Base-by-base conservation (phyloP, 2,797 vertebrate species). In the Rhinatrema bivittatum region DNA sequence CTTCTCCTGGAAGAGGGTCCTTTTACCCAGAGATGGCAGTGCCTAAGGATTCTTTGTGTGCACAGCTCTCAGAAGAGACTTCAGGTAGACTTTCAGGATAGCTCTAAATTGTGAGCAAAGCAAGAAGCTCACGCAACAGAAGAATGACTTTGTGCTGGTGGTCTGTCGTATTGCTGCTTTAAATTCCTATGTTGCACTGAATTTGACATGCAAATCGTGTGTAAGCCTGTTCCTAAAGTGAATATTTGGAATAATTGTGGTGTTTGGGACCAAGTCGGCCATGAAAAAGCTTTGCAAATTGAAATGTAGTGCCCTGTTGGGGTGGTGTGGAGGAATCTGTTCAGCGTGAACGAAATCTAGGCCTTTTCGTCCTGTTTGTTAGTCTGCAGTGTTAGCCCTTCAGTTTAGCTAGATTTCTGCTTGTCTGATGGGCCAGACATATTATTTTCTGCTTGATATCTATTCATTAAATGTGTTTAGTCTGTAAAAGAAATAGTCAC, bases 61-160 rank as follows among this genome's bases (percentile, higher is more conserved):
- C n/a, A n/a, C n/a, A n/a, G n/a, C n/a, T n/a, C n/a, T n/a, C n/a
- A n/a, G n/a, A n/a, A n/a, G n/a, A n/a, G n/a, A 20, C 56, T 16
- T 8, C 29, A n/a, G 25, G 46, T 32, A 23, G 18, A 15, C 37
- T 57, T 60, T 61, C 53, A 55, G 50, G 15, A 28, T 59, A 36
- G 23, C 29, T 4, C 12, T 55, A 17, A 26, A 15, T 50, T 41
- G 7, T 9, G 10, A 16, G 14, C 9, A 16, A 16, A 16, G 16
- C 41, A 40, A 37, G n/a, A n/a, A n/a, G n/a, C n/a, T n/a, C n/a
- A n/a, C n/a, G n/a, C n/a, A n/a, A n/a, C n/a, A n/a, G n/a, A n/a
- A n/a, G n/a, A n/a, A n/a, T n/a, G n/a, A n/a, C n/a, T n/a, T n/a
- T n/a, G n/a, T n/a, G n/a, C n/a, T n/a, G n/a, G 28, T 23, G 29